These are phyloP conservation scores for Protonibea diacanthus DNA, from an alignment of 2,797 vertebrate genomes.

Conservation along the genomic window DNA sequence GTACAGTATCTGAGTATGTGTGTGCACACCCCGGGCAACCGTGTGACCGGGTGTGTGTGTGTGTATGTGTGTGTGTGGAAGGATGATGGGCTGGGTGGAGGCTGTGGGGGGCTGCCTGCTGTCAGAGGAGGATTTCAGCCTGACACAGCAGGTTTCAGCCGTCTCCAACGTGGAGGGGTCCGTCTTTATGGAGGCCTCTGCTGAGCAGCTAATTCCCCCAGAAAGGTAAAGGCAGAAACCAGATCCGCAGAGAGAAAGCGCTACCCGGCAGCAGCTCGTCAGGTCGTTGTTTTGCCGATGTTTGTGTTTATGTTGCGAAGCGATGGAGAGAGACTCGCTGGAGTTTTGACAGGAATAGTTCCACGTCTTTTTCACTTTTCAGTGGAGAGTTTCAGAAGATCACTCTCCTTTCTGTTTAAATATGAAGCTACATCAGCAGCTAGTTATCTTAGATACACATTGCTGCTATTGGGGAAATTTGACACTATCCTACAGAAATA, in stretches of 20 bases:
- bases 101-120: conserved; percentile 87
- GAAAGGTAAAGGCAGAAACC: conserved; percentile 88
- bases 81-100: conserved; percentile 88
- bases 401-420: neutral
- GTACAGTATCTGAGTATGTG: conserved; percentile 79
- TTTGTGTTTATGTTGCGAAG: neutral
- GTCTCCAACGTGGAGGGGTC: conserved; percentile 89
- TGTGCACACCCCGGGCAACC: conserved; percentile 58
- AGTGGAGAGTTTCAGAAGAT: neutral
- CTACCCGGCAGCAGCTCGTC: neutral
- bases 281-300: neutral
- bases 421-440: too few relatives aligned
- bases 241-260: conserved; percentile 14
- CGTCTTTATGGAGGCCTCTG: conserved; percentile 92
- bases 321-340: neutral
- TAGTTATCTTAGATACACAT: too few relatives aligned
- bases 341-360: neutral
- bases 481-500: too few relatives aligned
- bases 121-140: conserved; percentile 88
- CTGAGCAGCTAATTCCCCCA: conserved; percentile 82
- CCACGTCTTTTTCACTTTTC: neutral
- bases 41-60: conserved; percentile 80
- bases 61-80: conserved; percentile 82
- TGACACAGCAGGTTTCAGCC: conserved; percentile 89
- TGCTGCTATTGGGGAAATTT: too few relatives aligned